Evolutionary conservation across 1,140 invertebrate species (phyloP).

Genomic region (Globodera rostochiensis): DNA sequence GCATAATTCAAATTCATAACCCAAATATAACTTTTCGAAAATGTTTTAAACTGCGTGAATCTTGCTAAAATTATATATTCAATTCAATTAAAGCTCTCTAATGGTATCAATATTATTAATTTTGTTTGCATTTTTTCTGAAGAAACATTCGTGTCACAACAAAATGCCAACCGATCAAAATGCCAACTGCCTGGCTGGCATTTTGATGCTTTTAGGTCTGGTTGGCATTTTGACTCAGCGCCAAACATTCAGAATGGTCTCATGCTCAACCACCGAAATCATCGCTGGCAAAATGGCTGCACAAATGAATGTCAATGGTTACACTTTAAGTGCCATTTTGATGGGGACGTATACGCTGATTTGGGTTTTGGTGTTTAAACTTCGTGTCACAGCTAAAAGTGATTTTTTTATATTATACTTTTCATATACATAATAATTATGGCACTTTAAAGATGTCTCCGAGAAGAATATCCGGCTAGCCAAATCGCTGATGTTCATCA

Average conservation of each 20-base stretch:
- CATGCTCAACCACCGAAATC: slow-evolving; percentile 2
- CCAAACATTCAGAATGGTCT: not conserved
- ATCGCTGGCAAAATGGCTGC: not conserved
- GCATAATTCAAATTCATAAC: too few relatives aligned
- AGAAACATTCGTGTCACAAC: too few relatives aligned
- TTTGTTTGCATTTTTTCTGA: too few relatives aligned
- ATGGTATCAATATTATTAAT: too few relatives aligned
- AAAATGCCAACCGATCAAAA: too few relatives aligned
- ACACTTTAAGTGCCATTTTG: not conserved
- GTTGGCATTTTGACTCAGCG: too few relatives aligned
- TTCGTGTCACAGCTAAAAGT: not conserved
- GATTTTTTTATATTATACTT: not conserved
- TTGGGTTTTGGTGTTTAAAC: slow-evolving; percentile 4
- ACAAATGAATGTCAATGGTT: not conserved
- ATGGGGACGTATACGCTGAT: not conserved
- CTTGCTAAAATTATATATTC: not conserved
- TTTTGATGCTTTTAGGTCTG: too few relatives aligned
- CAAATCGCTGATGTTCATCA: not conserved
- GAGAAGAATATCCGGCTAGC: not conserved
- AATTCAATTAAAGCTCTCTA: not conserved
- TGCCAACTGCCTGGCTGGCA: too few relatives aligned
- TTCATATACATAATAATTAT: too few relatives aligned
- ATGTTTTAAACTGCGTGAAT: too few relatives aligned
- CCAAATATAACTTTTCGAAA: too few relatives aligned
- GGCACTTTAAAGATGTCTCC: not conserved